These are phyloP conservation scores for Capitulum mitella DNA, from an alignment of 2,888 invertebrate species.

Conservation along the genomic window DNA sequence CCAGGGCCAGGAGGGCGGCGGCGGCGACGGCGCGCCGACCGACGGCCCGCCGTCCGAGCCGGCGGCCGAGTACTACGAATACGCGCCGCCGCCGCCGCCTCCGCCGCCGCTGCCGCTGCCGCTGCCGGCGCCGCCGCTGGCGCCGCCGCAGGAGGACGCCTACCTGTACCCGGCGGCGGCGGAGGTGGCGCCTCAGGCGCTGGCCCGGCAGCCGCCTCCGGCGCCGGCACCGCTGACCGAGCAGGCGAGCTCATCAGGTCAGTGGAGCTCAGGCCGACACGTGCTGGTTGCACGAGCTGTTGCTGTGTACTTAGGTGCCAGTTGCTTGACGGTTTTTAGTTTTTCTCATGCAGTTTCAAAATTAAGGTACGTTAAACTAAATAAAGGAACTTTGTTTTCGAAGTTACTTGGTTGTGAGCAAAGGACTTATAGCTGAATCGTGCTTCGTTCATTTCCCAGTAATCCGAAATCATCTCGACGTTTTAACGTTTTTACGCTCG, in stretches of 20 bases:
- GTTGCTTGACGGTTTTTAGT: no score
- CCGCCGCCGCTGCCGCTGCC: background rate
- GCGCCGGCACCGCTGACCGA: background rate
- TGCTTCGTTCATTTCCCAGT: no score
- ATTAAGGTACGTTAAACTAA: no score
- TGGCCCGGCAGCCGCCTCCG: background rate
- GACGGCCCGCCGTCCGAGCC: background rate
- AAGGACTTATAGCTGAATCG: no score
- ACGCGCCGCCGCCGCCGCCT: background rate
- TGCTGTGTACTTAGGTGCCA: no score
- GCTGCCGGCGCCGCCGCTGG: background rate
- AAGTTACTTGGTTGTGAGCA: no score
- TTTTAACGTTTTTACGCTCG: no score
- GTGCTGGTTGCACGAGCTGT: no score
- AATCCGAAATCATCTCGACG: no score
- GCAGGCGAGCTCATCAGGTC: background rate
- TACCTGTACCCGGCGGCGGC: background rate
- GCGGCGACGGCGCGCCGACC: background rate
- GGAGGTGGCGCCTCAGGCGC: background rate
- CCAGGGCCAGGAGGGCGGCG: constrained; percentile 13
- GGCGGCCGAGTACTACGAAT: background rate
- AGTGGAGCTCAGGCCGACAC: background rate
- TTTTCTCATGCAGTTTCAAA: no score
- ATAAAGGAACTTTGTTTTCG: no score
- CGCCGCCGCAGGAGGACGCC: background rate